phyloP scores from a whole-genome alignment of 1,140 invertebrate species.

The Pachypeltis micranthus region DNA sequence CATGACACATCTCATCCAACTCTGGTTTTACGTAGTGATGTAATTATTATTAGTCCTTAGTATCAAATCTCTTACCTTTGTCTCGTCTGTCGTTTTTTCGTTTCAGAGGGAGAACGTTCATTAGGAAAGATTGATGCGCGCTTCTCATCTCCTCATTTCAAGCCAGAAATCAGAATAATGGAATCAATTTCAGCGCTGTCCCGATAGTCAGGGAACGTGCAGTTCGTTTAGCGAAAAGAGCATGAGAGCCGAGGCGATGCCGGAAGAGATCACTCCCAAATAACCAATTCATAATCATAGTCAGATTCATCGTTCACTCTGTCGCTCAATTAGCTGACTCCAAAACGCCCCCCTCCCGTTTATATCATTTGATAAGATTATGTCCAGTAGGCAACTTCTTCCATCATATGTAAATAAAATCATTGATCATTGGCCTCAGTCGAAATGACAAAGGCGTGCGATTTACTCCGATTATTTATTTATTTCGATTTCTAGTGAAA shows the following conservation, averaged over 20 bases:
- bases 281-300: neutral
- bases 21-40: neutral
- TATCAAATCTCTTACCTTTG: too few species aligned
- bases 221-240: neutral
- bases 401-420: too few species aligned
- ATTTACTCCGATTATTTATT: too few species aligned
- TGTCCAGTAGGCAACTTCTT: too few species aligned
- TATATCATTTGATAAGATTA: too few species aligned
- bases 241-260: neutral
- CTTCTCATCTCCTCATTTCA: neutral
- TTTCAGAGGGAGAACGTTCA: conserved; percentile 12
- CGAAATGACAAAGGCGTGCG: too few species aligned
- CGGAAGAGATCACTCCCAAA: neutral
- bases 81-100: neutral
- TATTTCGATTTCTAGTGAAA: too few species aligned
- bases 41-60: neutral
- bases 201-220: neutral
- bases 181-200: neutral
- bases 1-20: neutral
- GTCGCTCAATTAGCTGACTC: too few species aligned
- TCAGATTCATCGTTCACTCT: neutral
- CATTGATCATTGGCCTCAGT: too few species aligned
- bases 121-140: conserved; percentile 14
- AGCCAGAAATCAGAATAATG: neutral
- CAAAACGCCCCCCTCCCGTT: too few species aligned